Conservation (phyloP, 1,140 invertebrate species). For the Conus ventricosus region DNA sequence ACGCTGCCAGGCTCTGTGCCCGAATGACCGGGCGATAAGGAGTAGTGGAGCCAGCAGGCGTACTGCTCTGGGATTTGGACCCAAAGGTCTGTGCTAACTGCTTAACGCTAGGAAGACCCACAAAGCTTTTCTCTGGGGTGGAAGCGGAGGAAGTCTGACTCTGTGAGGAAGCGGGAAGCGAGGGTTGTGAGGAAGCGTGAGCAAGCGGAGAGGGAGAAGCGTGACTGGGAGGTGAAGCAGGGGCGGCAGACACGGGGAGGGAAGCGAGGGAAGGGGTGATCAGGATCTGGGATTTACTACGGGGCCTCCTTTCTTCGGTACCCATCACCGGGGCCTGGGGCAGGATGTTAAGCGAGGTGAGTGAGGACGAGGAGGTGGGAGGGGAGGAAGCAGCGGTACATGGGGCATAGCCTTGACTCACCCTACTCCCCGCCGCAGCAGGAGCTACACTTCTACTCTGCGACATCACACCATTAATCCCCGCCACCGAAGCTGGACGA, state of each 20-base stretch:
- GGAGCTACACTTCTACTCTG: background rate
- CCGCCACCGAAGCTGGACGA: conserved; percentile 14
- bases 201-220: conserved; percentile 7
- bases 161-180: conserved; percentile 20
- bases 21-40: conserved; percentile 19
- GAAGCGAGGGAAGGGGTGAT: conserved; percentile 4
- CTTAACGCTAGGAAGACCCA: conserved; percentile 38
- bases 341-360: conserved; percentile 13
- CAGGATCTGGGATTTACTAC: conserved; percentile 27
- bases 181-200: conserved; percentile 20
- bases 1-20: conserved; percentile 19
- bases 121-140: conserved; percentile 4
- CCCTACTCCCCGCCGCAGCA: background rate
- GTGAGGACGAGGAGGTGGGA: background rate
- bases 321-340: conserved; percentile 22
- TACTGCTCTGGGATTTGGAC: conserved; percentile 21
- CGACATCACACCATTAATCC: conserved; percentile 17
- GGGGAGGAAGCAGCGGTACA: background rate
- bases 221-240: background rate
- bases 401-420: background rate
- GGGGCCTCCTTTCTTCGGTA: background rate
- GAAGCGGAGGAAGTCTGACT: background rate
- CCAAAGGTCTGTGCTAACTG: conserved; percentile 43
- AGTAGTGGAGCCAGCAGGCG: background rate
- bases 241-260: background rate